phyloP scores from a whole-genome alignment of 2,888 invertebrate genomes.

The Exocentrus adspersus region DNA sequence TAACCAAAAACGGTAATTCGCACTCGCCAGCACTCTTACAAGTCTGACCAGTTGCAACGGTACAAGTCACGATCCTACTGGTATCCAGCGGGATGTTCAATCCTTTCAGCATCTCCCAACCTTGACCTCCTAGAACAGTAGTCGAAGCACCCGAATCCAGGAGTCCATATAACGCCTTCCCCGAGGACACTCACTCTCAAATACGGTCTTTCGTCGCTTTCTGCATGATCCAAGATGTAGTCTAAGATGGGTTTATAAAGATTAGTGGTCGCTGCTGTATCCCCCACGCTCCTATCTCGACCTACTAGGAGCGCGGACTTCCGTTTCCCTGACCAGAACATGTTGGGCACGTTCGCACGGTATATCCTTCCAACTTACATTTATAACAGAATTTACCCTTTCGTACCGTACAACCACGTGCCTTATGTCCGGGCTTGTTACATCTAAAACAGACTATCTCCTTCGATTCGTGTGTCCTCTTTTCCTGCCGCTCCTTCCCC shows the following conservation, averaged over 20 bases:
- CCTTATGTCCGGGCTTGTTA: constrained; percentile 9
- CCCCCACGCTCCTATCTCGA: constrained; percentile 2
- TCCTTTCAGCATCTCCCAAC: background rate
- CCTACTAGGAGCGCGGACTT: constrained; percentile 3
- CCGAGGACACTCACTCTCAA: background rate
- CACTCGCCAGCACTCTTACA: constrained; percentile 26
- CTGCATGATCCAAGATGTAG: constrained; percentile 21
- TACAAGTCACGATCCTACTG: constrained; percentile 4
- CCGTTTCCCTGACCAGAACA: constrained; percentile 12
- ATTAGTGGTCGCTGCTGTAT: background rate
- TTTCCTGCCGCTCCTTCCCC: background rate
- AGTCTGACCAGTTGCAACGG: constrained; percentile 38
- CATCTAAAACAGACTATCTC: constrained; percentile 4
- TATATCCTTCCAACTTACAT: constrained; percentile 8
- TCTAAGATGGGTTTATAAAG: constrained; percentile 3
- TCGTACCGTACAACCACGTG: background rate
- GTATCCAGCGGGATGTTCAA: constrained; percentile 8
- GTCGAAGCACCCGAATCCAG: constrained; percentile 11
- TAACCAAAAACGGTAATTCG: constrained; percentile 19
- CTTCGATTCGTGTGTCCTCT: no score
- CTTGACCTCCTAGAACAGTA: background rate
- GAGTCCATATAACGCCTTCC: background rate
- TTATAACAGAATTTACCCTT: background rate
- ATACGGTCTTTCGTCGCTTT: constrained; percentile 16
- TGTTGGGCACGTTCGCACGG: constrained; percentile 10